Evolutionary conservation across 2,113 vertebrate genomes (phyloP).

Genomic region (Elachura formosa): DNA sequence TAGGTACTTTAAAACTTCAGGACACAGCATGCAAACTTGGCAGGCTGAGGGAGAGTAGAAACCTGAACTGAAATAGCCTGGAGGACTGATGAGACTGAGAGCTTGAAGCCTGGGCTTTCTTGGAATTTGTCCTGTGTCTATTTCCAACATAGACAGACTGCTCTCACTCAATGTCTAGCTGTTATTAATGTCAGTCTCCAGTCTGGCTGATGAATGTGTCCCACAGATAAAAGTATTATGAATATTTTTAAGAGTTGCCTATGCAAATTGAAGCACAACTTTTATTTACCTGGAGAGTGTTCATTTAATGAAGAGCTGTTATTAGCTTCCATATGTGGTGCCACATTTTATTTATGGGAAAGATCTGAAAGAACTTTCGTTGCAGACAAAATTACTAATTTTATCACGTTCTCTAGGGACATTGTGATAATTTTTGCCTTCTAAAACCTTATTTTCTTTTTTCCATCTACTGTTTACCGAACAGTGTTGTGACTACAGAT

Average conservation of each 20-base stretch:
- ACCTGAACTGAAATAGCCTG: neutral
- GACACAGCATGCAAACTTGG: neutral
- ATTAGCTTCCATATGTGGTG: neutral
- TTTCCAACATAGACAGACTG: neutral
- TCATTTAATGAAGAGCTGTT: neutral
- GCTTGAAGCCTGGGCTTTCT: neutral
- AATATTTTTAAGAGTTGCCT: neutral
- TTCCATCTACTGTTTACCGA: neutral
- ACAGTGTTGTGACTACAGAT: neutral
- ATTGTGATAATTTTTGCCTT: neutral
- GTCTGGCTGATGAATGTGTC: neutral
- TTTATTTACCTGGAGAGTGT: neutral
- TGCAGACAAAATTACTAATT: neutral
- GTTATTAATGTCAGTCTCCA: neutral
- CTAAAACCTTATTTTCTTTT: neutral
- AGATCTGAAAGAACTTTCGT: neutral
- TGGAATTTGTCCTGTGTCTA: neutral
- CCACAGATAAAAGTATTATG: neutral
- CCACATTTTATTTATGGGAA: neutral
- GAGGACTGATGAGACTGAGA: neutral
- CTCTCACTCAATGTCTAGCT: neutral
- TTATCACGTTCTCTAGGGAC: neutral
- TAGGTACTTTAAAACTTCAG: neutral
- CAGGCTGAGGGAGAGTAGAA: neutral
- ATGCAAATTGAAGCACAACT: neutral